These are phyloP conservation scores for Leptinotarsa juncta DNA, from an alignment of 2,888 invertebrate species.

Conservation along the genomic window DNA sequence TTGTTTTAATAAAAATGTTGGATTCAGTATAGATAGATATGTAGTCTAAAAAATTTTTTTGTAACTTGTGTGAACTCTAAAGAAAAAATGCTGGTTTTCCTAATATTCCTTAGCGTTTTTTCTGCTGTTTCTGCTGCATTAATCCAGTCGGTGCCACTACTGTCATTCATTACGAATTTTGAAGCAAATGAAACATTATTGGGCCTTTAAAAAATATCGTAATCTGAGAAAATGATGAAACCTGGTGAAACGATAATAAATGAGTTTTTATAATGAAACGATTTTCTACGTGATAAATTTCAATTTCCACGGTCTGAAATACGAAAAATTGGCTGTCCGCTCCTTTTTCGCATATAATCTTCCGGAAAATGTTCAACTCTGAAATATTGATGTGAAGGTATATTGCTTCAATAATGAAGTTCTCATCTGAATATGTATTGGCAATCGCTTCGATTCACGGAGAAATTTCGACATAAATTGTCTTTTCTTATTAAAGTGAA, in stretches of 20 bases:
- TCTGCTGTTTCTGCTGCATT: no score
- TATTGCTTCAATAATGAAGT: constrained; percentile 8
- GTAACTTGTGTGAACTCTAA: no score
- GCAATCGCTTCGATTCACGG: background rate
- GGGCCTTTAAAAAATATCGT: no score
- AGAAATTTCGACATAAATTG: background rate
- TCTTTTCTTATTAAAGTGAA: background rate
- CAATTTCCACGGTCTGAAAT: background rate
- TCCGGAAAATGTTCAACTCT: background rate
- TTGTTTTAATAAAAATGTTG: no score
- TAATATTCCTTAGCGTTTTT: no score
- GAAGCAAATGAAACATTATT: no score
- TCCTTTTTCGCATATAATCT: background rate
- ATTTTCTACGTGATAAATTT: constrained; percentile 16
- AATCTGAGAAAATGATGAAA: background rate
- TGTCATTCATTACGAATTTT: no score
- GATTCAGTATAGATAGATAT: no score
- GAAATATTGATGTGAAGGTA: constrained; percentile 3
- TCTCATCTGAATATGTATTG: constrained; percentile 6
- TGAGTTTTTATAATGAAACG: background rate
- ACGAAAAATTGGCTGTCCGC: background rate
- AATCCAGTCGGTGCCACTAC: no score
- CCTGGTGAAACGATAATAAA: background rate
- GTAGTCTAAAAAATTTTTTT: no score
- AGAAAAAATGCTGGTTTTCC: no score